These are phyloP conservation scores for Tipula lateralis DNA, from an alignment of 2,888 invertebrate species.

Conservation along the genomic window DNA sequence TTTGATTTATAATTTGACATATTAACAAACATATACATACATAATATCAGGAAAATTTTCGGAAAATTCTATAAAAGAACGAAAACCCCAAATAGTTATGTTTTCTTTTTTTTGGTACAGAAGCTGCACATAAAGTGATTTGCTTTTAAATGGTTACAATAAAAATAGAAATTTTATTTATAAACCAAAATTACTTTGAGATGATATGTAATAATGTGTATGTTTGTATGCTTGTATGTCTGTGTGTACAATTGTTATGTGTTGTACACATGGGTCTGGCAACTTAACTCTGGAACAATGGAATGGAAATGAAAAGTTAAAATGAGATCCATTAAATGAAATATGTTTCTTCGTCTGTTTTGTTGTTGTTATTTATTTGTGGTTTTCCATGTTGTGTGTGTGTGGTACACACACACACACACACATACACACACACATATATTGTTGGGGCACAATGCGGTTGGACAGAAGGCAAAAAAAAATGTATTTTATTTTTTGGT, in stretches of 20 bases:
- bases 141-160: constrained; percentile 7
- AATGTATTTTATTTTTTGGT: neutral
- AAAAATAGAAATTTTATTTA: neutral
- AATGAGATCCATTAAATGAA: constrained; percentile 24
- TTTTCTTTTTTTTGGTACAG: neutral
- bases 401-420: too few species aligned
- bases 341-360: constrained; percentile 14
- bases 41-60: neutral
- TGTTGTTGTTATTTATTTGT: neutral
- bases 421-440: too few species aligned
- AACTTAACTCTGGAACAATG: neutral
- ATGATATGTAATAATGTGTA: neutral
- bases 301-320: constrained; percentile 14
- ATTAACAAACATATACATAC: neutral
- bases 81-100: neutral
- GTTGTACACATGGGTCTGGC: neutral
- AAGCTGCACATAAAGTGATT: neutral
- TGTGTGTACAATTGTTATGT: too few species aligned
- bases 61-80: neutral
- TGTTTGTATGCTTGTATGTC: neutral
- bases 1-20: neutral
- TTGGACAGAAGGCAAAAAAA: neutral
- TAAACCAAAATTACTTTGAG: neutral
- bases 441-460: neutral
- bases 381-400: neutral